phyloP scores from a whole-genome alignment of 2,113 vertebrate species.

The Speoplatyrhinus poulsoni region DNA sequence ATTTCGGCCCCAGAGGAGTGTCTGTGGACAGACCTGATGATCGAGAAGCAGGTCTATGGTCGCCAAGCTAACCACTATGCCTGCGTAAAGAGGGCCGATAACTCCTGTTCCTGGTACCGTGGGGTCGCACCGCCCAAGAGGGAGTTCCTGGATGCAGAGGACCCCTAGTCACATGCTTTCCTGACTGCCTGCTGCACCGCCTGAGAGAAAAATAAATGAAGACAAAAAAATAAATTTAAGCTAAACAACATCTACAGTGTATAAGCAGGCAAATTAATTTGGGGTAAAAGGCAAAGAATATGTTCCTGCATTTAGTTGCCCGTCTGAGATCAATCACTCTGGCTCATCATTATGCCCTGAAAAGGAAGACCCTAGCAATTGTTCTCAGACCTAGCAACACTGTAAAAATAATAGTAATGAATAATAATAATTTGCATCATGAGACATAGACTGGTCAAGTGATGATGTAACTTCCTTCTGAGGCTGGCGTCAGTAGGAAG shows the following conservation, averaged over 20 bases:
- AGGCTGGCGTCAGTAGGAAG: constrained; percentile 81
- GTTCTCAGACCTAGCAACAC: constrained; percentile 44
- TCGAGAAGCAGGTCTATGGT: constrained; percentile 94
- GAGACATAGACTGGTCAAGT: constrained; percentile 85
- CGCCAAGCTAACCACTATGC: constrained; percentile 96
- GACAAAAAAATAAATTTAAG: constrained; percentile 20
- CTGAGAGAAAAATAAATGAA: constrained; percentile 53
- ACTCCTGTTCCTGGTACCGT: constrained; percentile 96
- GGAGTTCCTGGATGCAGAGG: constrained; percentile 94
- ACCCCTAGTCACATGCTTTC: constrained; percentile 80
- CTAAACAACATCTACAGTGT: constrained; percentile 27
- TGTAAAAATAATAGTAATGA: constrained; percentile 21
- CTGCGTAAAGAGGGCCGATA: constrained; percentile 93
- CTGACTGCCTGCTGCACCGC: constrained; percentile 64
- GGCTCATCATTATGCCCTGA: not conserved
- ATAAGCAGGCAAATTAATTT: constrained; percentile 46
- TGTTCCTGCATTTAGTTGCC: constrained; percentile 40
- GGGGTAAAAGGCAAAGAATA: constrained; percentile 39
- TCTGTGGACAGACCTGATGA: constrained; percentile 98
- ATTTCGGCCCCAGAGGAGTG: constrained; percentile 91
- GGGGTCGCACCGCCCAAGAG: constrained; percentile 92
- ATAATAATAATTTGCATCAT: constrained; percentile 44
- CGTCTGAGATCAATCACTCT: constrained; percentile 52
- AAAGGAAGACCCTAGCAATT: constrained; percentile 29
- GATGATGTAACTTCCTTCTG: constrained; percentile 83